phyloP scores from a whole-genome alignment of 2,113 vertebrate genomes.

The Carettochelys insculpta region DNA sequence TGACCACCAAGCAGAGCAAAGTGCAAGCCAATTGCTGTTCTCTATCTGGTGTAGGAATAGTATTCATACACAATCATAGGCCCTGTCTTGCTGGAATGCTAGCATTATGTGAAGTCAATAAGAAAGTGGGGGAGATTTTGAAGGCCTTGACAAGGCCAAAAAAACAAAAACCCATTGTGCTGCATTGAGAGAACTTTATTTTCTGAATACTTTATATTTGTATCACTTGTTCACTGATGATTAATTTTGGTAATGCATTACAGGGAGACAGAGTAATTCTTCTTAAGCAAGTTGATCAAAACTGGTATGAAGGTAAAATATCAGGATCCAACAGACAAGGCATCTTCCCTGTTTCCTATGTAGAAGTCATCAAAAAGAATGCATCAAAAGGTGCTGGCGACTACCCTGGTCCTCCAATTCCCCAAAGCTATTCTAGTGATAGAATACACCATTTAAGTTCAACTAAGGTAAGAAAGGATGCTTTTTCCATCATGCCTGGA shows the following conservation, averaged over 20 bases:
- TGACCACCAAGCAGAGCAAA: neutral
- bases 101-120: neutral
- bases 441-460: constrained; percentile 85
- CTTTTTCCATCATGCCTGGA: neutral
- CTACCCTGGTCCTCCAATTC: constrained; percentile 80
- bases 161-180: neutral
- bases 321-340: constrained; percentile 93
- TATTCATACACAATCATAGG: neutral
- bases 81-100: neutral
- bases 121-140: neutral
- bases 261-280: constrained; percentile 94
- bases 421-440: constrained; percentile 84
- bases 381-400: constrained; percentile 82
- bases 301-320: constrained; percentile 98
- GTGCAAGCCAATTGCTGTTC: neutral
- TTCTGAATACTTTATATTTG: neutral
- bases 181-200: neutral
- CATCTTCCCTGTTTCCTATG: constrained; percentile 97
- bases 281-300: constrained; percentile 94
- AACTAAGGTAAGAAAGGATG: constrained; percentile 83
- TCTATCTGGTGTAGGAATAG: neutral
- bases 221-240: neutral
- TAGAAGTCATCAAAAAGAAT: constrained; percentile 90
- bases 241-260: constrained; percentile 52
- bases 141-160: neutral